Conservation (phyloP, 2,888 invertebrate genomes). For the Napeogenes sylphis region DNA sequence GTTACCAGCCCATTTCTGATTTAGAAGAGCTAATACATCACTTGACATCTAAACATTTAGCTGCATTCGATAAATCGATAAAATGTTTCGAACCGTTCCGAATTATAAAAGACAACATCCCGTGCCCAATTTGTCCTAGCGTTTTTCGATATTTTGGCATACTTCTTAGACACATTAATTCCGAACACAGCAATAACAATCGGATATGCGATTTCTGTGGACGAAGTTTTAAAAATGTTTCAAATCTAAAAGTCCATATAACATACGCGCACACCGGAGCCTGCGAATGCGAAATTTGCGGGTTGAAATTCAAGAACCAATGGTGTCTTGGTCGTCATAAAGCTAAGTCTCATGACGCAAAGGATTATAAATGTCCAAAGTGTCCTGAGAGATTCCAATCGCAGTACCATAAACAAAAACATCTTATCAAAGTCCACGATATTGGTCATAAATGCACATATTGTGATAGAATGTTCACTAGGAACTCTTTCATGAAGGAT, state of each 20-base stretch:
- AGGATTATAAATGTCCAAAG: constrained; percentile 61
- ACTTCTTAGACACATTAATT: constrained; percentile 59
- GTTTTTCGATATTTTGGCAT: constrained; percentile 61
- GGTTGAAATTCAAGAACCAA: constrained; percentile 58
- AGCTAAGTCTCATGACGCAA: constrained; percentile 60
- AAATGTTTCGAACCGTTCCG: constrained; percentile 59
- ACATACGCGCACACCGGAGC: constrained; percentile 57
- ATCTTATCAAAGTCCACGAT: constrained; percentile 69
- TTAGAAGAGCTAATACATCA: constrained; percentile 59
- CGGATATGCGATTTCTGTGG: constrained; percentile 68
- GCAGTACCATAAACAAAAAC: constrained; percentile 72
- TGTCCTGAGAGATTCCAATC: constrained; percentile 71
- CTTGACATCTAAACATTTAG: constrained; percentile 53
- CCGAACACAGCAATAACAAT: constrained; percentile 62
- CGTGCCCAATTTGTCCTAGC: constrained; percentile 57
- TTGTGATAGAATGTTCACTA: constrained; percentile 66
- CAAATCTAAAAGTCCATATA: constrained; percentile 61
- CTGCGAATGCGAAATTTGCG: constrained; percentile 58
- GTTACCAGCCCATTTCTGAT: constrained; percentile 43
- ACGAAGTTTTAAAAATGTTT: constrained; percentile 53
- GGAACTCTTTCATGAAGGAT: constrained; percentile 68
- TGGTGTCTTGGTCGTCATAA: constrained; percentile 61
- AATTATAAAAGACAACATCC: constrained; percentile 61
- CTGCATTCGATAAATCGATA: constrained; percentile 56
- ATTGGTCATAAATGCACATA: constrained; percentile 63